These are phyloP conservation scores for Crotalus horridus DNA, from an alignment of 2,113 vertebrate species.

Conservation along the genomic window DNA sequence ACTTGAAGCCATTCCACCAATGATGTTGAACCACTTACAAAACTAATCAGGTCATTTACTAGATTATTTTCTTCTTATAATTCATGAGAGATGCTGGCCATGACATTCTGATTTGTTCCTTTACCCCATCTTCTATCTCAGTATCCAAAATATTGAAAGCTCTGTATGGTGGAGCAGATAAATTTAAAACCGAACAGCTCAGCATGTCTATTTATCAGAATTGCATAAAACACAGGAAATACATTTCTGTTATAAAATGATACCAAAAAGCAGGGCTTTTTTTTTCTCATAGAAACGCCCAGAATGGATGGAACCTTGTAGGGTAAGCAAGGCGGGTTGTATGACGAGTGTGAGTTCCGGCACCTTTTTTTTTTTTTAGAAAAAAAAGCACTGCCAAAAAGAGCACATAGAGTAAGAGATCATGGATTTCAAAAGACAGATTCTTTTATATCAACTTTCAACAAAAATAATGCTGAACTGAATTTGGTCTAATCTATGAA, in stretches of 20 bases:
- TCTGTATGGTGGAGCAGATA: slow-evolving; percentile 21
- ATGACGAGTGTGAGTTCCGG: too few relatives aligned
- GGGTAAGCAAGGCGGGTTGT: too few relatives aligned
- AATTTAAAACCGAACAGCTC: slow-evolving; percentile 38
- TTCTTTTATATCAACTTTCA: slow-evolving; percentile 47
- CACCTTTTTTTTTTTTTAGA: too few relatives aligned
- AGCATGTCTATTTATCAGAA: slow-evolving; percentile 51
- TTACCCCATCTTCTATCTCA: slow-evolving; percentile 42
- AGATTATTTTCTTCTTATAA: slow-evolving; percentile 30
- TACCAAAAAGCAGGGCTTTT: background rate
- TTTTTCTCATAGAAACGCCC: too few relatives aligned
- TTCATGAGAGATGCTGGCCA: slow-evolving; percentile 33
- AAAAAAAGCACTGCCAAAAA: background rate
- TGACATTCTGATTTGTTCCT: slow-evolving; percentile 34
- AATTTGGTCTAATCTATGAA: slow-evolving; percentile 44
- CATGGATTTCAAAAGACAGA: slow-evolving; percentile 40
- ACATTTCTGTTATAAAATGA: slow-evolving; percentile 37
- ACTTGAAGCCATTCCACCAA: background rate
- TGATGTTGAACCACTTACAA: slow-evolving; percentile 10
- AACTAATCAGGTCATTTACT: slow-evolving; percentile 23
- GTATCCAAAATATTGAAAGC: slow-evolving; percentile 45
- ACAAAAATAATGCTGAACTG: slow-evolving; percentile 33
- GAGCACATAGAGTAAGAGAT: slow-evolving; percentile 39
- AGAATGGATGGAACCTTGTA: too few relatives aligned
- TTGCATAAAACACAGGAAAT: slow-evolving; percentile 38